Percentiles rank a stretch among this genome's conserved stretches.
phyloP scores from a whole-genome alignment of 2,113 vertebrate genomes.

The Verasper variegatus region DNA sequence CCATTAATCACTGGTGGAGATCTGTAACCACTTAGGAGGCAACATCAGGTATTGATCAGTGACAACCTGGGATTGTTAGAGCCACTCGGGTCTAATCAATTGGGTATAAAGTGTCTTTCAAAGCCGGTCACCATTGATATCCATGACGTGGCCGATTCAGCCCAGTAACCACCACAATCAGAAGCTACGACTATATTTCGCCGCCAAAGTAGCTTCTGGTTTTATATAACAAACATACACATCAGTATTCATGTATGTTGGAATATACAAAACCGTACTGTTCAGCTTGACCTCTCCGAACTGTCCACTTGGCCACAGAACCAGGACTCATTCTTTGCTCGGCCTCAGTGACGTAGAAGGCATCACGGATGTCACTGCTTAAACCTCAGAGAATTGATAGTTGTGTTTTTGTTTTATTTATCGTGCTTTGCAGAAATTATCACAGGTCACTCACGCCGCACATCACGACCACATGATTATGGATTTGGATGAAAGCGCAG shows the following conservation, averaged over 20 bases:
- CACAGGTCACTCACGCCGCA: conserved; percentile 8
- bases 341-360: conserved; percentile 15
- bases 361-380: conserved; percentile 6
- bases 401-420: conserved; percentile 19
- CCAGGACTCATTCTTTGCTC: background rate
- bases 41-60: conserved; percentile 51
- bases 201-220: conserved; percentile 10
- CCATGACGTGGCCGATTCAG: conserved; percentile 9
- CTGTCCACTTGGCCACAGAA: conserved; percentile 4
- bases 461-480: conserved; percentile 13
- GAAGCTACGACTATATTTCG: background rate
- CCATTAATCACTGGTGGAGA: conserved; percentile 57
- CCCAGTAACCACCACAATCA: background rate
- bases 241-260: too few relatives aligned
- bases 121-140: conserved; percentile 30
- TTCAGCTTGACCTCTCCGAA: conserved; percentile 17
- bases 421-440: conserved; percentile 20
- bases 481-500: conserved; percentile 12
- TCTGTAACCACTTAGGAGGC: conserved; percentile 55
- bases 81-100: conserved; percentile 52
- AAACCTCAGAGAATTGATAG: background rate
- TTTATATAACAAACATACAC: background rate
- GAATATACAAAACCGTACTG: background rate
- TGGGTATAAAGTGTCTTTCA: conserved; percentile 49
- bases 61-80: conserved; percentile 16